Evolutionary conservation across 2,113 vertebrate genomes (phyloP), one percentile per base, ranked within the genome.

Genomic region (Cariama cristata): DNA sequence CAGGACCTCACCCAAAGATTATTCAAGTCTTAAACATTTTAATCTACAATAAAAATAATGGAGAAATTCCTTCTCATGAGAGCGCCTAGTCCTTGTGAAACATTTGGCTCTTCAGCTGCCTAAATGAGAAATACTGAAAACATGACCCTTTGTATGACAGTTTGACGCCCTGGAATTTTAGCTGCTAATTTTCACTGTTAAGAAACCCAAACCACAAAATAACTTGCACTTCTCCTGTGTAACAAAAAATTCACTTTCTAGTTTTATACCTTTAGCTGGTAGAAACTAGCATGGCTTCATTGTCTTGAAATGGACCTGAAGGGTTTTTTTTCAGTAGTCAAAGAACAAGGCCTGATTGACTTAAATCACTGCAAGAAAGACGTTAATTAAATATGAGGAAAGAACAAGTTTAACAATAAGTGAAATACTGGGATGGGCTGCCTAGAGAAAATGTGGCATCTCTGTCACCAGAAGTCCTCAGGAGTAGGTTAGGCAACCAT

Each of bases 1-100:
- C 45, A 86, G 64, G 44, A 77, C 79, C 56, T 69, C 30, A 87
- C 93, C 49, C 86, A 91, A 95, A 91, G 83, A 72, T 94, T 96
- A 75, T 77, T 91, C 80, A 90, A 75, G 56, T 79, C 66, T 83
- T 72, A 76, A 96, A 38, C 38, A 24, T 89, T 94, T 94, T 91
- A 91, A 84, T 91, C 71, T 82, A 30, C 32, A 66, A 47, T 16
- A 35, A 88, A 97, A 97, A 88, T 86, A 64, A 84, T 28, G 53
- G 26, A 85, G 60, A 91, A 91, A 95, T 81, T 60, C 1, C n/a
- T 95, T 93, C 86, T 83, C 52, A 58, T 60, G 86, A 79, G 47
- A 89, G 16, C 1, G 9, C 21, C 23, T 77, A 45, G 28, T 77
- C 50, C n/a, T 77, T 86, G 52, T 72, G 52, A 88, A 90, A 84